phyloP scores from a whole-genome alignment of 2,888 invertebrate species.

The Caenorhabditis wallacei region DNA sequence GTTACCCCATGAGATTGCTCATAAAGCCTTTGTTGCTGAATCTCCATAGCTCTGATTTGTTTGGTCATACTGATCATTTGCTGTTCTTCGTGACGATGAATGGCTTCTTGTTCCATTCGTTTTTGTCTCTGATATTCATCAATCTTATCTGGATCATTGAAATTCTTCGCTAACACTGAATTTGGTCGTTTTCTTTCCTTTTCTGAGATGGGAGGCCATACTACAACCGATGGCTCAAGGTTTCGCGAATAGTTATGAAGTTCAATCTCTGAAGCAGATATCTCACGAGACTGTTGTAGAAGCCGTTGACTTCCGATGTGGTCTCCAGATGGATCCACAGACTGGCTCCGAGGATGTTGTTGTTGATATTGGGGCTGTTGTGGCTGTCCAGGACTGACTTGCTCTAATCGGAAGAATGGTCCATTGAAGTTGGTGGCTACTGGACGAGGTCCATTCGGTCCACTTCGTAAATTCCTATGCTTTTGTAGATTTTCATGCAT shows the following conservation, averaged over 20 bases:
- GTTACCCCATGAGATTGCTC: conserved; percentile 74
- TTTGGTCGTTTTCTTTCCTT: conserved; percentile 72
- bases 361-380: neutral
- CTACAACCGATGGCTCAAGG: conserved; percentile 76
- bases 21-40: conserved; percentile 75
- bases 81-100: conserved; percentile 74
- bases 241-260: conserved; percentile 62
- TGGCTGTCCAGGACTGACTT: conserved; percentile 70
- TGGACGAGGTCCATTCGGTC: conserved; percentile 65
- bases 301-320: neutral
- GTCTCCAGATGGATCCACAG: conserved; percentile 60
- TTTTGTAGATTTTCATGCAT: conserved; percentile 81
- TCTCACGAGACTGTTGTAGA: conserved; percentile 61
- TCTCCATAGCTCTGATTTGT: conserved; percentile 77
- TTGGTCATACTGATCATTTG: conserved; percentile 73
- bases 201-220: conserved; percentile 80
- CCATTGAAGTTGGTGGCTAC: conserved; percentile 79
- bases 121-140: conserved; percentile 79
- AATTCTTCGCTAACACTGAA: conserved; percentile 76
- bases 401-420: conserved; percentile 82
- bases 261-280: conserved; percentile 74
- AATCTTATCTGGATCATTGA: conserved; percentile 79
- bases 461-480: conserved; percentile 71
- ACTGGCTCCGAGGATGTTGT: conserved; percentile 56
- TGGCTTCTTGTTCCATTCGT: conserved; percentile 78